These are phyloP conservation scores for Sebastes alutus DNA, from an alignment of 2,797 vertebrate species.

Conservation along the genomic window DNA sequence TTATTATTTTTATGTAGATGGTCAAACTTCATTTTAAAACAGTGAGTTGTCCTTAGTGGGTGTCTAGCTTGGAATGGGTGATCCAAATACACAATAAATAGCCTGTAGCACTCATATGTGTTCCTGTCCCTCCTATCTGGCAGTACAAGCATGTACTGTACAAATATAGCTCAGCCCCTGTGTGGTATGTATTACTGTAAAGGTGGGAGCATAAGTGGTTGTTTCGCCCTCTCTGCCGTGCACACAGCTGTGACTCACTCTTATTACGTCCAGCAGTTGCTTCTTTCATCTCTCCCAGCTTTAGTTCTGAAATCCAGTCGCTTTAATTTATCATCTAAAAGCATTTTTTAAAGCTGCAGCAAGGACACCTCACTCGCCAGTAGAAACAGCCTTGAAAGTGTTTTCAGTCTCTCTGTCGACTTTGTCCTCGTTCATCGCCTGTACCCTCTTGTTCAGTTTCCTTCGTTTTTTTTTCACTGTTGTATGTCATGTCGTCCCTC, in stretches of 20 bases:
- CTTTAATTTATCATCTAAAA: slow-evolving; percentile 56
- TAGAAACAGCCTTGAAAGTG: slow-evolving; percentile 50
- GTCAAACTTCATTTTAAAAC: neutral
- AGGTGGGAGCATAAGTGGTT: slow-evolving; percentile 23
- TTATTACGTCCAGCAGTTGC: slow-evolving; percentile 35
- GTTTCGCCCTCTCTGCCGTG: slow-evolving; percentile 13
- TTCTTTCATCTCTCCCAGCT: slow-evolving; percentile 40
- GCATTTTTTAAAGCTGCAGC: slow-evolving; percentile 41
- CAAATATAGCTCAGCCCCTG: neutral
- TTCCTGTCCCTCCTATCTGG: neutral
- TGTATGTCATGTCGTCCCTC: neutral
- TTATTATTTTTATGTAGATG: neutral
- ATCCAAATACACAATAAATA: neutral
- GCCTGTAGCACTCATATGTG: neutral
- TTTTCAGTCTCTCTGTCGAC: slow-evolving; percentile 13
- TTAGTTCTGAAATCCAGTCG: slow-evolving; percentile 36
- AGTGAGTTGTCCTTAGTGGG: neutral
- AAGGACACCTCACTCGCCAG: slow-evolving; percentile 42
- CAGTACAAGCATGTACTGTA: neutral
- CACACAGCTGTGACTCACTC: slow-evolving; percentile 53
- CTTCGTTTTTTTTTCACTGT: neutral
- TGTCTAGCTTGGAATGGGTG: neutral
- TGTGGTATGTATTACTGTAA: neutral
- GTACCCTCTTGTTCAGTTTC: neutral
- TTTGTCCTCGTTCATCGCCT: neutral